Evolutionary conservation across 2,888 invertebrate genomes (phyloP), one percentile per base, ranked within the genome.

Genomic region (Diachrysia chrysitis): DNA sequence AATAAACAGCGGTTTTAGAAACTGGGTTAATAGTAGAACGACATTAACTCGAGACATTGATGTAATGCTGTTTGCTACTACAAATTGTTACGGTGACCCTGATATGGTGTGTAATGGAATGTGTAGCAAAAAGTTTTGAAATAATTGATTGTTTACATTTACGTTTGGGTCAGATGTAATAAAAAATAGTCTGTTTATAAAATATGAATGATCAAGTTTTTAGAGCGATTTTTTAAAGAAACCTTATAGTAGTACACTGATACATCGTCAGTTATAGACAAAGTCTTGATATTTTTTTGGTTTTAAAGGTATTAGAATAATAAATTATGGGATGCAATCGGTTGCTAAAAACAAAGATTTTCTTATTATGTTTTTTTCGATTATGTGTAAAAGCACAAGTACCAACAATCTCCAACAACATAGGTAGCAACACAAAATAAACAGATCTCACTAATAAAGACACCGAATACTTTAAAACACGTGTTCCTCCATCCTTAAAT

Each of bases 11-110:
- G n/a, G 51, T 59, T 77, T 66, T 58, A 37, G 68, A 57, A 80
- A 73, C 64, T 81, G 29, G 78, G 79, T 67, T 81, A 73, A 71
- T 69, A 65, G 81, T 66, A 60, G 66, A 66, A 69, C 65, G 71
- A 58, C 76, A 66, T 69, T 56, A 58, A 70, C 48, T 57, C 76
- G 79, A 67, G 68, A 55, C 58, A 75, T 37, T 66, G 60, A 63
- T 66, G 71, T 79, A 79, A 77, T 79, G 63, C 32, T 59, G n/a
- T n/a, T 73, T 21, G 74, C 69, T 73, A 73, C 79, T 59, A 64
- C 56, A 78, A 72, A 29, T 64, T 57, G 60, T 73, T 37, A 16
- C 14, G 46, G 9, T 78, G 71, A 64, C 76, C 66, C 19, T 75
- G 76, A 74, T 76, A 69, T 75, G 66, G 76, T 62, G 66, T 74